Conservation (phyloP, 2,113 vertebrate genomes). For the Heptranchias perlo region DNA sequence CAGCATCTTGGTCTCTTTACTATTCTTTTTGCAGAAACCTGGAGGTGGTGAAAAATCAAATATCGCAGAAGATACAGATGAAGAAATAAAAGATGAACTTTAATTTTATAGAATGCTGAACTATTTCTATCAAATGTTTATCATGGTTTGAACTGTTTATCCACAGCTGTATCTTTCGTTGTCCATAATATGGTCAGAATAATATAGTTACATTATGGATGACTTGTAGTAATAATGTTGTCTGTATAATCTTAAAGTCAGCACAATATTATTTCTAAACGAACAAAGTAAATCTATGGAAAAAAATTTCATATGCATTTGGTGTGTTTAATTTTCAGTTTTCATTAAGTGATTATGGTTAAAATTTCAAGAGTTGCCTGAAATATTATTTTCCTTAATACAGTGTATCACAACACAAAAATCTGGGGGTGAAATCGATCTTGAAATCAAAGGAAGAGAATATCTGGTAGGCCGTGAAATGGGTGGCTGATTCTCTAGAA, state of each 20-base stretch:
- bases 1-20: not conserved
- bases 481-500: not conserved
- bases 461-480: too few relatives aligned
- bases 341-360: not conserved
- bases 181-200: not conserved
- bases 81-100: slow-evolving; percentile 22
- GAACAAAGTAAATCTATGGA: not conserved
- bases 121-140: not conserved
- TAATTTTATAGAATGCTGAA: not conserved
- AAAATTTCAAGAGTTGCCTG: not conserved
- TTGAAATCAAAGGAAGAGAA: not conserved
- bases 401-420: not conserved
- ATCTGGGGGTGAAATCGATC: not conserved
- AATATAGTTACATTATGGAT: not conserved
- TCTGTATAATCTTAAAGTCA: not conserved
- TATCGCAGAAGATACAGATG: too few relatives aligned
- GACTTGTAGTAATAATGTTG: not conserved
- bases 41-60: not conserved
- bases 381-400: not conserved
- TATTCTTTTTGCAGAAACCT: not conserved
- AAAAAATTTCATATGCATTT: not conserved
- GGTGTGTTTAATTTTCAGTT: not conserved
- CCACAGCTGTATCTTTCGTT: not conserved
- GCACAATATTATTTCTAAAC: not conserved
- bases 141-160: not conserved